Evolutionary conservation across 1,140 invertebrate genomes (phyloP).

Genomic region (Cepaea nemoralis): DNA sequence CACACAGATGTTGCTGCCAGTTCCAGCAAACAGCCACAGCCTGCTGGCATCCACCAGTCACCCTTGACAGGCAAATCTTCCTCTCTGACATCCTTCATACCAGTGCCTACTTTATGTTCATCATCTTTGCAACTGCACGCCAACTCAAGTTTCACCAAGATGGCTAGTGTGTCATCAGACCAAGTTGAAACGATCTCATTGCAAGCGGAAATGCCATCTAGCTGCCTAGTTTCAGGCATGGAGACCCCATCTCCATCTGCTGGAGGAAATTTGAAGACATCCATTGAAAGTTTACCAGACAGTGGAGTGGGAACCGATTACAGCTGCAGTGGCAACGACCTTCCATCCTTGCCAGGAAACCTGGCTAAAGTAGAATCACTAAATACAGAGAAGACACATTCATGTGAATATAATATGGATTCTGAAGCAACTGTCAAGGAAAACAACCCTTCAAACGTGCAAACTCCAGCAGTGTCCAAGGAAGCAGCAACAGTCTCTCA

Average conservation of each 20-base stretch:
- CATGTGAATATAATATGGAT: not conserved
- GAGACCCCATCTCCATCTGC: not conserved
- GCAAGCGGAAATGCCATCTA: not conserved
- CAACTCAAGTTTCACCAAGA: not conserved
- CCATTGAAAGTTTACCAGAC: conserved; percentile 7
- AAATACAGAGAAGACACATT: not conserved
- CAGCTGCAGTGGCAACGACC: not conserved
- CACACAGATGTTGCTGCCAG: not conserved
- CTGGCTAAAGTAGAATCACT: not conserved
- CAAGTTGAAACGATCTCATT: not conserved
- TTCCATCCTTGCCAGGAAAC: not conserved
- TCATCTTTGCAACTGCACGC: not conserved
- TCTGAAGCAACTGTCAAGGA: not conserved
- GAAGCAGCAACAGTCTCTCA: not conserved
- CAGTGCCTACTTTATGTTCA: not conserved
- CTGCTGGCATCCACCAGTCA: not conserved
- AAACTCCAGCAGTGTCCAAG: not conserved
- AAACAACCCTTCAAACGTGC: not conserved
- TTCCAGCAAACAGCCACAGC: not conserved
- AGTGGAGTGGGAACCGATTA: conserved; percentile 14
- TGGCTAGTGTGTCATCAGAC: not conserved
- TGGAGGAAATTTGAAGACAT: conserved; percentile 2
- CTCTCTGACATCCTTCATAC: not conserved
- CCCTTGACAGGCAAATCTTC: not conserved
- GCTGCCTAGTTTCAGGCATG: not conserved